phyloP scores from a whole-genome alignment of 2,888 invertebrate species.

The Salticus scenicus region DNA sequence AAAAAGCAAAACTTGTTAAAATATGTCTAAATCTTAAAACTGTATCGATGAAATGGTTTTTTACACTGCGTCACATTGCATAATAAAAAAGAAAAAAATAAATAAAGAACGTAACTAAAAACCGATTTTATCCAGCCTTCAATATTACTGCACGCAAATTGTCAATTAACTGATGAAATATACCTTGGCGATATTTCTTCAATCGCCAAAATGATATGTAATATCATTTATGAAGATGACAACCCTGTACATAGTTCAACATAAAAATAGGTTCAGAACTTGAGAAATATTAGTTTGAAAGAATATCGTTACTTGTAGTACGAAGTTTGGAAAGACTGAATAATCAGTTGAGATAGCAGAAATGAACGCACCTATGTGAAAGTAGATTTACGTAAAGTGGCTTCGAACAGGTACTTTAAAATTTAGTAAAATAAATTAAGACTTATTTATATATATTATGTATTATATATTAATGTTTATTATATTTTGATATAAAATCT shows the following conservation, averaged over 20 bases:
- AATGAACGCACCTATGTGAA: no score
- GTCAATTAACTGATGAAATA: background rate
- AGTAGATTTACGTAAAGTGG: no score
- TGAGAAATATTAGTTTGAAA: background rate
- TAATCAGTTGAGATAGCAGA: no score
- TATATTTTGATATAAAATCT: no score
- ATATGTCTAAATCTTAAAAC: no score
- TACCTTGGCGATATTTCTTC: background rate
- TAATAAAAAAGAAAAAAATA: background rate
- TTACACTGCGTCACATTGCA: background rate
- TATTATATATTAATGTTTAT: no score
- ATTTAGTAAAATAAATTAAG: no score
- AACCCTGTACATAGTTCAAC: constrained; percentile 19
- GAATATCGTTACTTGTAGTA: no score
- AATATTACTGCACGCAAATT: background rate
- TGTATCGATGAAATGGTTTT: background rate
- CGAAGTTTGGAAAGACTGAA: no score
- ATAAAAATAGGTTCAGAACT: background rate
- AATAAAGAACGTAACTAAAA: background rate
- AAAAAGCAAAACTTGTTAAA: no score
- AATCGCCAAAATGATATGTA: background rate
- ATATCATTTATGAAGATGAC: background rate
- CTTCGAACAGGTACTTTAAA: no score
- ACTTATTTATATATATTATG: no score
- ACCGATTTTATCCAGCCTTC: background rate